Evolutionary conservation across 2,888 invertebrate genomes (phyloP).

Genomic region (Nowickia ferox): DNA sequence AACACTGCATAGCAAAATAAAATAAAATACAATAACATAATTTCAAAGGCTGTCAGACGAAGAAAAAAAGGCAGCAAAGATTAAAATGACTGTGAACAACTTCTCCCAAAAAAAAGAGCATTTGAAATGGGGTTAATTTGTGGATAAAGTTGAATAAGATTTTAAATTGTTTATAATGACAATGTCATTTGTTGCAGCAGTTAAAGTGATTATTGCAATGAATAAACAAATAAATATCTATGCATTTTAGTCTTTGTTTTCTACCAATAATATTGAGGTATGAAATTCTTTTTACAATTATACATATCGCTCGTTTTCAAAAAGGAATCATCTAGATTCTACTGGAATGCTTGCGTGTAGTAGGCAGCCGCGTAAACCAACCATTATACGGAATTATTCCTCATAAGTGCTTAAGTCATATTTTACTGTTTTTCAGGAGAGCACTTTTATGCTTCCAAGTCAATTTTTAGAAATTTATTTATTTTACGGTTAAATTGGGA

Average conservation of each 20-base stretch:
- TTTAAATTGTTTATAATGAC: slow-evolving; percentile 9
- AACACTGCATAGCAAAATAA: slow-evolving; percentile 9
- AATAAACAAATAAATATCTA: not conserved
- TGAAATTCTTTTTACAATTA: too few species aligned
- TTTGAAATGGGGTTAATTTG: slow-evolving; percentile 30
- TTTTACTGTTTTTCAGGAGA: too few species aligned
- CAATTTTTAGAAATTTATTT: too few species aligned
- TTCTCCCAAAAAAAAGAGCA: not conserved
- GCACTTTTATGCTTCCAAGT: too few species aligned
- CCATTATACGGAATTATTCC: too few species aligned
- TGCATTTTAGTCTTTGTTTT: not conserved
- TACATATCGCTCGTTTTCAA: too few species aligned
- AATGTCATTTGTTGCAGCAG: not conserved
- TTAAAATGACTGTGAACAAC: not conserved
- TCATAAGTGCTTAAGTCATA: too few species aligned
- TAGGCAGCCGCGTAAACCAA: too few species aligned
- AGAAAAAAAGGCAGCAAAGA: not conserved
- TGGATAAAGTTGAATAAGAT: slow-evolving; percentile 16
- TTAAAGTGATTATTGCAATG: not conserved
- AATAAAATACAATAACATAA: slow-evolving; percentile 10
- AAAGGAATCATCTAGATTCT: too few species aligned
- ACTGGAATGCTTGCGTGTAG: too few species aligned
- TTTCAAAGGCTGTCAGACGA: slow-evolving; percentile 33
- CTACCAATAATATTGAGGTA: too few species aligned
- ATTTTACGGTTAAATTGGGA: too few species aligned